Evolutionary conservation across 2,888 invertebrate species (phyloP), one percentile per base, ranked within the genome.

Genomic region (Volucella inanis): DNA sequence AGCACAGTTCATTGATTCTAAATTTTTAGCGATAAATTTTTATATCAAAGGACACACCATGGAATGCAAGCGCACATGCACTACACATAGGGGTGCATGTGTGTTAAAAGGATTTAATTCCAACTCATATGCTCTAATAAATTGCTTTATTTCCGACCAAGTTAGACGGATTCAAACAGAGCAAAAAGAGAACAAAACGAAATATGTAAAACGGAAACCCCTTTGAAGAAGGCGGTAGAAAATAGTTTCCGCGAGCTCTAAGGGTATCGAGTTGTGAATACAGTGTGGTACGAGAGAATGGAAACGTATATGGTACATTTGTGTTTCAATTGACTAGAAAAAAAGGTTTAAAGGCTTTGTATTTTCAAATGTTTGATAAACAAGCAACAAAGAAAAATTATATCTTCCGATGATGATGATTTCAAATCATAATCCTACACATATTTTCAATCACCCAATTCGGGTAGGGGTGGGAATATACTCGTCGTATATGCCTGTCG

Each of bases 1-100:
- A 65, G 68, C 77, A 47, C 67, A 81, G 85, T 85, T 81, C 81
- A 85, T 85, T 85, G 85, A 85, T 81, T 85, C 68, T 68, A 81
- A 67, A 74, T 74, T 81, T 79, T 77, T 68, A 55, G 79, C 71
- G 55, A 76, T 85, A 85, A 76, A 76, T 85, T 85, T 81, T 52
- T 81, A 85, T 81, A 77, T 49, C 61, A 67, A 61, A 72, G 15
- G 22, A 67, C 57, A 47, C 39, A 31, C 31, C 6, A 10, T 55
- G 31, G 67, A 43, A 67, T 54, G 72, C 50, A 31, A 15, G 72
- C 54, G 54, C 38, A 57, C 54, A 22, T 22, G 18, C 22, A 18
- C 18, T 14, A 12, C 18, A 9, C n/a, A 11, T 54, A 52, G 14
- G n/a, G 15, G 15, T 39, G 59, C 47, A 38, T 71, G 80, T 76